Percentiles rank a stretch among this genome's conserved stretches.
These are phyloP conservation scores for Drosophila lutescens DNA, from an alignment of 2,888 invertebrate genomes.

Conservation along the genomic window DNA sequence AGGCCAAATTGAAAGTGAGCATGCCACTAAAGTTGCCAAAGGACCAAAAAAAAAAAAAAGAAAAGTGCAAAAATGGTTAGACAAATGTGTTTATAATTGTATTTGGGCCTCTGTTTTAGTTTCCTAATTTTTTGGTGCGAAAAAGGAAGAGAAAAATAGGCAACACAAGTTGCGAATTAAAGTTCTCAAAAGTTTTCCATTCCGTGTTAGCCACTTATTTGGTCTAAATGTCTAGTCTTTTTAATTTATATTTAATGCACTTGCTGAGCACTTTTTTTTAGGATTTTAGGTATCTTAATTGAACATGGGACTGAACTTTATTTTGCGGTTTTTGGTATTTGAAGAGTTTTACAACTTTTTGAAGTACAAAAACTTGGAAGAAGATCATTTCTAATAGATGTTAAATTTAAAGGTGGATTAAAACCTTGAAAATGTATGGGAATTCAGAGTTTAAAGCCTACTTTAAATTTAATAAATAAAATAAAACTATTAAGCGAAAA, in stretches of 20 bases:
- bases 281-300: background rate
- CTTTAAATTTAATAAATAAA: too few species aligned
- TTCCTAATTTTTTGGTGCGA: background rate
- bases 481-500: too few species aligned
- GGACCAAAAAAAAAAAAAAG: background rate
- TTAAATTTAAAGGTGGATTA: too few species aligned
- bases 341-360: background rate
- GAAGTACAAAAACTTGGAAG: too few species aligned
- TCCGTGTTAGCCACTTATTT: slow-evolving; percentile 1
- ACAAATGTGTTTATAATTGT: slow-evolving; percentile 68
- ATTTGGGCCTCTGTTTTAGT: slow-evolving; percentile 26
- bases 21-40: slow-evolving; percentile 46
- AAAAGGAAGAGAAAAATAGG: background rate
- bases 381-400: too few species aligned
- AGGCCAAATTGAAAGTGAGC: slow-evolving; percentile 71
- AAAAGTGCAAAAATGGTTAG: slow-evolving; percentile 7
- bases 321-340: background rate
- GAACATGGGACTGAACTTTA: background rate
- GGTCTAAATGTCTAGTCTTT: slow-evolving; percentile 1
- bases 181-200: slow-evolving; percentile 9
- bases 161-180: slow-evolving; percentile 5
- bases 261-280: background rate
- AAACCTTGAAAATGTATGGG: too few species aligned
- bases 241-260: background rate
- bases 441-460: too few species aligned